Conservation (phyloP, 2,888 invertebrate genomes). For the Trichopoda pennipes region DNA sequence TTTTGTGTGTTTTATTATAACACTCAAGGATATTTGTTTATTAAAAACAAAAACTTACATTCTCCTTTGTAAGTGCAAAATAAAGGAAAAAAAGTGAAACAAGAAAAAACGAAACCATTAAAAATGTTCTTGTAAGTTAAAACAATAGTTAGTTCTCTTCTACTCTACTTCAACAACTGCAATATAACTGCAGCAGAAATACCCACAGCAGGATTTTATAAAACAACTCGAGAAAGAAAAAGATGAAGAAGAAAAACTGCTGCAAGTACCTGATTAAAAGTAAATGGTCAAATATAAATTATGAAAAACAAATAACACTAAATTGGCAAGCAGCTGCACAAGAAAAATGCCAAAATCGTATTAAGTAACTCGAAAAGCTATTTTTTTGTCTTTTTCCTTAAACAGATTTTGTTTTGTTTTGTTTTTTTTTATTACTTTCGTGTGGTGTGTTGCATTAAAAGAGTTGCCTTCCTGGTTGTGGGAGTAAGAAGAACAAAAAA, state of each 20-base stretch:
- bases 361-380: constrained; percentile 17
- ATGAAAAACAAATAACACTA: constrained; percentile 30
- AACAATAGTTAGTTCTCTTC: constrained; percentile 46
- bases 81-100: not conserved
- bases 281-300: constrained; percentile 45
- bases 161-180: constrained; percentile 15
- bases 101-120: constrained; percentile 10
- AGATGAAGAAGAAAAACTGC: constrained; percentile 8
- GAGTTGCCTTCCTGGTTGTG: constrained; percentile 22
- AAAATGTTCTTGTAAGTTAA: constrained; percentile 42
- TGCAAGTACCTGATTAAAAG: constrained; percentile 44
- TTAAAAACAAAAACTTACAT: constrained; percentile 30
- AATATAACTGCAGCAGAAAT: constrained; percentile 28
- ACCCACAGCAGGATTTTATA: constrained; percentile 33
- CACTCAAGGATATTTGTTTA: constrained; percentile 57
- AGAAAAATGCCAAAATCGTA: constrained; percentile 36
- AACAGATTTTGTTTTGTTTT: not conserved
- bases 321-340: not conserved
- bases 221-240: not conserved
- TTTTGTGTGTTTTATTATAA: constrained; percentile 20
- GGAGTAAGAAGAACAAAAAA: constrained; percentile 14
- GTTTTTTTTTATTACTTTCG: constrained; percentile 25
- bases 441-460: constrained; percentile 11
- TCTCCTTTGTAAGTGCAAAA: not conserved
- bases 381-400: not conserved